These are phyloP conservation scores for Dinoponera quadriceps DNA, from an alignment of 1,140 invertebrate species.

Conservation along the genomic window DNA sequence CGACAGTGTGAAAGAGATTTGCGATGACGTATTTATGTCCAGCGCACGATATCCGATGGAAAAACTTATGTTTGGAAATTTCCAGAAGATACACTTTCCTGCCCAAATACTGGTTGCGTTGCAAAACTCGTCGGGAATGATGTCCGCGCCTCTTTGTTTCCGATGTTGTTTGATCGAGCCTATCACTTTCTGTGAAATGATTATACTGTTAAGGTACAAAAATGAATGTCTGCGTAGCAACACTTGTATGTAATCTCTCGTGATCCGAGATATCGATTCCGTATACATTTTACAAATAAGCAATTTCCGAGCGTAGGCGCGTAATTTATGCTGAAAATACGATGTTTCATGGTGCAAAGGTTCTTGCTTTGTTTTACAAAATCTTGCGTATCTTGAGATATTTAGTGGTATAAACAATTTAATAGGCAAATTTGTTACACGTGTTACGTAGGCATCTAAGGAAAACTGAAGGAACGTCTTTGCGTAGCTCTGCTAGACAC, in stretches of 20 bases:
- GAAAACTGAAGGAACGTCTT: too few relatives aligned
- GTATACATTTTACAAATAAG: not conserved
- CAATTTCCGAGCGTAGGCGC: not conserved
- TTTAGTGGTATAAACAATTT: not conserved
- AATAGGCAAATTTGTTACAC: not conserved
- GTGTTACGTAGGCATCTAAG: not conserved
- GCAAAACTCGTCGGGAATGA: too few relatives aligned
- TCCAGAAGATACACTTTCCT: too few relatives aligned
- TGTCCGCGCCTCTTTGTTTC: conserved; percentile 37
- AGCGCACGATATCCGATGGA: too few relatives aligned
- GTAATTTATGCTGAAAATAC: not conserved
- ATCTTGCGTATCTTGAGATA: not conserved
- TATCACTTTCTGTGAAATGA: conserved; percentile 24
- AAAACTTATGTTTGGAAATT: too few relatives aligned
- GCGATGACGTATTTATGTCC: too few relatives aligned
- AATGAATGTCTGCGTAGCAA: conserved; percentile 26
- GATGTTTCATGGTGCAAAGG: not conserved
- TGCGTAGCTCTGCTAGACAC: too few relatives aligned
- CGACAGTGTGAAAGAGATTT: too few relatives aligned
- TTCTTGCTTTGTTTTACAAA: not conserved
- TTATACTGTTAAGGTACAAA: conserved; percentile 34
- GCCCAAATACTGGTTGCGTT: too few relatives aligned
- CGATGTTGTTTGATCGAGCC: conserved; percentile 62
- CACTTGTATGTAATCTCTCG: conserved; percentile 37
- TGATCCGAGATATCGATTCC: conserved; percentile 6